These are phyloP conservation scores for Holotrichia oblita DNA, from an alignment of 1,140 invertebrate genomes.

Conservation along the genomic window DNA sequence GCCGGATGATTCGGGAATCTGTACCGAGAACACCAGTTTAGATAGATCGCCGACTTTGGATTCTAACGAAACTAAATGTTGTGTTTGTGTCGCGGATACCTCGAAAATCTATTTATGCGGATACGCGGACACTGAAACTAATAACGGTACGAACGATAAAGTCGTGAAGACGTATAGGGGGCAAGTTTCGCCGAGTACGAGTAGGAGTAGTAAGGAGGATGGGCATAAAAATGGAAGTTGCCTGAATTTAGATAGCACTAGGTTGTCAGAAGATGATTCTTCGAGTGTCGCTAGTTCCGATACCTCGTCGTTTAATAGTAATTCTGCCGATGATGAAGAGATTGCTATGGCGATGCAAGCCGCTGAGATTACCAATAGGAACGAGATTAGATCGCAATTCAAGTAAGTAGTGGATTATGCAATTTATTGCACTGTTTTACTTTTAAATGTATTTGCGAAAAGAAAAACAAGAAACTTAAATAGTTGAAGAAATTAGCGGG, in stretches of 20 bases:
- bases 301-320: constrained; percentile 79
- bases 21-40: constrained; percentile 76
- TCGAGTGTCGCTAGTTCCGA: constrained; percentile 54
- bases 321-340: constrained; percentile 88
- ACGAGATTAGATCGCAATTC: constrained; percentile 83
- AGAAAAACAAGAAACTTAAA: no score
- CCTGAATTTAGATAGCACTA: background rate
- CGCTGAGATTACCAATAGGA: constrained; percentile 81
- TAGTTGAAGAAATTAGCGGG: no score
- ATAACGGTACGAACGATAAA: background rate
- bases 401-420: no score
- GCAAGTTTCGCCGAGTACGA: constrained; percentile 35
- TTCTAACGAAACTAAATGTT: constrained; percentile 43
- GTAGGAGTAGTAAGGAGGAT: background rate
- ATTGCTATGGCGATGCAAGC: constrained; percentile 87
- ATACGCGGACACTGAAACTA: background rate
- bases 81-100: constrained; percentile 41
- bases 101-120: background rate
- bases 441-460: no score
- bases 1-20: constrained; percentile 75
- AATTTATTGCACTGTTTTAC: no score
- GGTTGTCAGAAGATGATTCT: constrained; percentile 47
- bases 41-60: constrained; percentile 69
- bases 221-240: background rate
- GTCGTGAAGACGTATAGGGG: constrained; percentile 11